Percentiles rank a stretch among this genome's conserved stretches.
phyloP scores from a whole-genome alignment of 2,113 vertebrate species.

The Hippocampus mohnikei region DNA sequence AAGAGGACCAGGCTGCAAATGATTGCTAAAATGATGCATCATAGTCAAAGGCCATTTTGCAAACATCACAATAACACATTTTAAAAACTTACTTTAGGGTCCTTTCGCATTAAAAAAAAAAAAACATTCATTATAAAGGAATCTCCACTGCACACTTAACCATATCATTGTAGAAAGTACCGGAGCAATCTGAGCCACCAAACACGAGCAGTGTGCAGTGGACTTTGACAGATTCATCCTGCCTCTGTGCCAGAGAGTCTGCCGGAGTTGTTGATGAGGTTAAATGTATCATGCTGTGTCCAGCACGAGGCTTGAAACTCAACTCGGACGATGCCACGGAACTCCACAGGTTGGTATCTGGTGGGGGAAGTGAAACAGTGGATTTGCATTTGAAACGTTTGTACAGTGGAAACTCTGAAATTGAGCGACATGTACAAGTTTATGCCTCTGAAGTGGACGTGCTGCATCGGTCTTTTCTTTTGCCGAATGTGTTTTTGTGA shows the following conservation, averaged over 20 bases:
- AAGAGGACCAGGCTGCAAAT: background rate
- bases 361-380: background rate
- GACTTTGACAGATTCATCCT: conserved; percentile 20
- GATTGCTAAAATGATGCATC: background rate
- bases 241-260: conserved; percentile 47
- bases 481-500: too few species aligned
- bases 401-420: background rate
- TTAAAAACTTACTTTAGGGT: background rate
- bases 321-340: conserved; percentile 66
- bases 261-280: conserved; percentile 29
- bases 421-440: background rate
- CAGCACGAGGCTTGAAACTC: conserved; percentile 75
- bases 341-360: conserved; percentile 81
- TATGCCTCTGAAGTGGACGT: background rate
- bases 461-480: too few species aligned
- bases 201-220: conserved; percentile 73
- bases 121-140: conserved; percentile 18
- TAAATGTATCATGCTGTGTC: conserved; percentile 78
- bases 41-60: background rate
- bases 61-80: background rate
- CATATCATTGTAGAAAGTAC: conserved; percentile 78
- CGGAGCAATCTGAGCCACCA: conserved; percentile 79
- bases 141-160: conserved; percentile 66
- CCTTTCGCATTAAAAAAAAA: background rate
- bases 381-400: background rate